Base-by-base conservation (phyloP, 2,113 vertebrate genomes). In the Plecturocebus donacophilus region DNA sequence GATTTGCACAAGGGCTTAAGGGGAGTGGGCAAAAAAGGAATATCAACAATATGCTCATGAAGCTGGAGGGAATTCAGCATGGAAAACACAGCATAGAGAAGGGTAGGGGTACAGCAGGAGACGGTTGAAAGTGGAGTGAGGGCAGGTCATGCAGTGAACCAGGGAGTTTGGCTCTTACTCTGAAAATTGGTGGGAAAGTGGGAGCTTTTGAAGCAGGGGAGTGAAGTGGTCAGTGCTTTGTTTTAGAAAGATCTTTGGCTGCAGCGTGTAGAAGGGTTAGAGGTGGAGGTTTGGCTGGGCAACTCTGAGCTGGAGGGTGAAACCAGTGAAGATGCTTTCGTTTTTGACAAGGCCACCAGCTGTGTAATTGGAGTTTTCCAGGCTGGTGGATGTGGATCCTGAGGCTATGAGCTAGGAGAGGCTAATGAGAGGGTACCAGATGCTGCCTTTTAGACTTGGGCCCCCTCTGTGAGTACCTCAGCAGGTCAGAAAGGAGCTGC, bases 331-430 rank as follows among this genome's bases (percentile, higher is more conserved):
- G 90, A 82, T 58, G 81, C 84, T 97, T 83, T 71, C 45, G 23
- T 76, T 87, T 75, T 94, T 89, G 73, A 95, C 93, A 96, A 82
- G 92, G 70, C 83, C 90, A 87, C 79, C 90, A 61, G 84, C 92
- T 95, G 77, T 11, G 40, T 68, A 32, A 88, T 11, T 90, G 87
- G 87, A 52, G n/a, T n/a, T 97, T 86, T 95, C 90, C 86, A 91
- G 83, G 56, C 90, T 75, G 54, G 83, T 84, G 11, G 42, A 45
- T 23, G 3, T 16, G 12, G 66, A 42, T 80, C 30, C 54, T 40
- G 68, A 77, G 40, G 21, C 87, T 85, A 30, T 70, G 32, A 89
- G 68, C 61, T 52, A n/a, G 45, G 71, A 95, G 61, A 83, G 92
- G 96, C 16, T 79, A 52, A 84, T 73, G 76, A 87, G 76, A 92